Base-by-base conservation (phyloP, 2,888 invertebrate species). In the Thecophora atra region DNA sequence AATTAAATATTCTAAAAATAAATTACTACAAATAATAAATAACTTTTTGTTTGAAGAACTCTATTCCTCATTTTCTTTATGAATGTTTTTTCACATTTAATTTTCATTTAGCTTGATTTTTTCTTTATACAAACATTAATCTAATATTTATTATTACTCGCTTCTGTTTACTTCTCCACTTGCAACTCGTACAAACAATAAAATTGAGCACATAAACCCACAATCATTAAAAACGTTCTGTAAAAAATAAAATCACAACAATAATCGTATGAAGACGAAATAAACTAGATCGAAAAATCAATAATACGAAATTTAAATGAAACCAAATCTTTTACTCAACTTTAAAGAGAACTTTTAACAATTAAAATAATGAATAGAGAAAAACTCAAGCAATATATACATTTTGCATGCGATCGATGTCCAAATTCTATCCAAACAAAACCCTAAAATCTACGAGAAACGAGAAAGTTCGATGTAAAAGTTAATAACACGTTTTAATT, bases 321-420 rank as follows among this genome's bases (percentile, higher is more conserved):
- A 73, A 68, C 66, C 64, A 77, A 70, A 72, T 72, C 70, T 65
- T 47, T 47, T 62, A 8, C 8, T 24, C 24, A 65, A 66, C n/a
- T 47, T 65, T 73, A 72, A 37, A 2, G 7, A 74, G 72, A 74
- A 76, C 71, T 24, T 52, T 58, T 68, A 21, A 60, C 44, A 60
- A 70, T 52, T 37, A 56, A 68, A n/a, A 72, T 7, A n/a, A 56
- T 60, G 24, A 30, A 51, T 47, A 44, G 26, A 56, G 19, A 60
- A 72, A 68, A 72, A 63, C 68, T 74, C 75, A 77, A 78, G 78
- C 78, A 78, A 78, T 78, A 78, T 71, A 77, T 77, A 78, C 76
- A 78, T 76, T 78, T 78, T 78, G 77, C 77, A 77, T 77, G 76
- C 75, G 75, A 78, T 77, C 75, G 76, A 76, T 78, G 77, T 77